A percentile compares a stretch with the other conserved stretches of the same genome.
These are phyloP conservation scores for Mus caroli DNA, from an alignment of 2,797 vertebrate genomes.

Conservation along the genomic window DNA sequence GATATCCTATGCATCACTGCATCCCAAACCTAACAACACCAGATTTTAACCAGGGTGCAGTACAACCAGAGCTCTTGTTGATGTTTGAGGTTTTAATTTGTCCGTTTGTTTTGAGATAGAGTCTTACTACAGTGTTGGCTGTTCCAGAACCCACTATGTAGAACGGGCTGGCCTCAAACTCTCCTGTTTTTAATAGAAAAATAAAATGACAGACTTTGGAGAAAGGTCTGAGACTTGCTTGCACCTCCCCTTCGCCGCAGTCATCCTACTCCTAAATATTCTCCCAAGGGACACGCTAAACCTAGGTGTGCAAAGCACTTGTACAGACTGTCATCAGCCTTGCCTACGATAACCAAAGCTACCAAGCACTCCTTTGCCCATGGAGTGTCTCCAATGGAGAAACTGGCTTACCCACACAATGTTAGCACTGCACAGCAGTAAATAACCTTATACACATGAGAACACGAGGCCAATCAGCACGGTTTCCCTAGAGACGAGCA, in stretches of 20 bases:
- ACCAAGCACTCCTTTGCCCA: not conserved
- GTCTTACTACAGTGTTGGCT: not conserved
- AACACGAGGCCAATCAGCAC: not conserved
- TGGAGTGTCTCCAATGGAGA: constrained; percentile 1
- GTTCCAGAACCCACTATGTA: not conserved
- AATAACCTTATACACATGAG: not conserved
- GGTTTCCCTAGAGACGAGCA: not conserved
- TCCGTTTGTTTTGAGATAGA: not conserved
- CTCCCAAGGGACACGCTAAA: constrained; percentile 22
- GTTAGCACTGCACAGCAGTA: not conserved
- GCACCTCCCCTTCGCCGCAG: not conserved
- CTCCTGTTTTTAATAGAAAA: constrained; percentile 1
- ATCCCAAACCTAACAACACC: not conserved
- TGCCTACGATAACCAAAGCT: constrained; percentile 38
- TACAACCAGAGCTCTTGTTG: not conserved
- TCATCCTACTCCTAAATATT: constrained; percentile 20
- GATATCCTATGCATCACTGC: not conserved
- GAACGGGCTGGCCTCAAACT: not conserved
- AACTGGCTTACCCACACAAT: constrained; percentile 20
- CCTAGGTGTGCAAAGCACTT: not conserved
- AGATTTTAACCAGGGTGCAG: not conserved
- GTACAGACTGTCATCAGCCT: not conserved
- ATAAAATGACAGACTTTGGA: constrained; percentile 41
- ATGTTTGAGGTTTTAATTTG: not conserved
- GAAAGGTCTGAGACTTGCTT: constrained; percentile 18